Percentiles rank a stretch among this genome's conserved stretches.
These are phyloP conservation scores for Otolemur garnettii DNA, from an alignment of 2,113 vertebrate species.

Conservation along the genomic window DNA sequence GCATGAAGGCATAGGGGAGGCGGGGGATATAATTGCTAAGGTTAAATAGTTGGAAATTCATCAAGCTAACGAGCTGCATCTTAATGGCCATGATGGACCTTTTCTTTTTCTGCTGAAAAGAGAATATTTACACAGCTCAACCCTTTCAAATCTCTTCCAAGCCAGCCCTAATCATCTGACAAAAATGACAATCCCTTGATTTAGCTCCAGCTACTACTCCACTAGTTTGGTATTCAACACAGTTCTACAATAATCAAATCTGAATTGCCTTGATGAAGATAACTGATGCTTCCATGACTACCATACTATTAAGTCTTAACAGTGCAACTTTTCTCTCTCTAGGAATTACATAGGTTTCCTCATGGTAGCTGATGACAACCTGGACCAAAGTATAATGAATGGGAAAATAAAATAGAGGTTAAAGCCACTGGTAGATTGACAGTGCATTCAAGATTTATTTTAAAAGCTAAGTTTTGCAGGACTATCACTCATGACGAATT, in stretches of 20 bases:
- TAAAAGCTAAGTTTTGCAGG: conserved; percentile 53
- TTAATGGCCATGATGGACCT: conserved; percentile 78
- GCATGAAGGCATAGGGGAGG: not conserved
- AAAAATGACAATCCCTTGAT: conserved; percentile 87
- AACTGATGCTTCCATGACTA: conserved; percentile 80
- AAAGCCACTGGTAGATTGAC: conserved; percentile 34
- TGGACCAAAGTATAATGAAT: conserved; percentile 61
- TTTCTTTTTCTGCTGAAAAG: conserved; percentile 82
- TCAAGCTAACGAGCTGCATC: conserved; percentile 80
- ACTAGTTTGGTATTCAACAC: conserved; percentile 86
- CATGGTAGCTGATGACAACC: conserved; percentile 69
- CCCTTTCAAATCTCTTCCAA: conserved; percentile 82
- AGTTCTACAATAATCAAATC: conserved; percentile 87
- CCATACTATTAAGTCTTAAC: conserved; percentile 72
- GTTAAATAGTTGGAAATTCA: conserved; percentile 82
- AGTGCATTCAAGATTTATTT: conserved; percentile 2
- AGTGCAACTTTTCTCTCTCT: conserved; percentile 79
- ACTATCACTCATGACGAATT: conserved; percentile 35
- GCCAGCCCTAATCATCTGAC: conserved; percentile 85
- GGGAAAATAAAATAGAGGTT: conserved; percentile 47
- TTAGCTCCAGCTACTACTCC: conserved; percentile 86
- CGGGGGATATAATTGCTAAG: conserved; percentile 66
- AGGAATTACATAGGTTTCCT: conserved; percentile 75
- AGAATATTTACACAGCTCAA: conserved; percentile 84
- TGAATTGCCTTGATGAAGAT: conserved; percentile 86